Conservation (phyloP, 1,140 invertebrate species). For the Heliothis virescens region DNA sequence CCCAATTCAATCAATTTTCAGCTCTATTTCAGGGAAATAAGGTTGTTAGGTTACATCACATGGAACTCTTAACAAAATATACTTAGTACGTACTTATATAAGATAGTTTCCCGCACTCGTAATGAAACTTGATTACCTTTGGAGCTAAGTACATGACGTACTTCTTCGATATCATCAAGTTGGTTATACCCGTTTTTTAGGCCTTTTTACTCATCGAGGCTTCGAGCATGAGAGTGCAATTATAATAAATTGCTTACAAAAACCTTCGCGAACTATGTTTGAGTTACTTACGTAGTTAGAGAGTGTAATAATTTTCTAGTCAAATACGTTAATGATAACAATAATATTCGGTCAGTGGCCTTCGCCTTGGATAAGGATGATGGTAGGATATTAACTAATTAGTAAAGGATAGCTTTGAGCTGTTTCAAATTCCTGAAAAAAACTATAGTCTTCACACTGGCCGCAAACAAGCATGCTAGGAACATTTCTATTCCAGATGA, state of each 20-base stretch:
- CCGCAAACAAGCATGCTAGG: no score
- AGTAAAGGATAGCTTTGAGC: no score
- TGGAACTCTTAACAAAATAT: constrained; percentile 21
- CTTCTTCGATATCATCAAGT: constrained; percentile 17
- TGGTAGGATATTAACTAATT: no score
- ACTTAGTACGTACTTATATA: constrained; percentile 21
- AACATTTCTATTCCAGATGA: no score
- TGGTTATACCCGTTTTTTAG: constrained; percentile 7
- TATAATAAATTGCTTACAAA: neutral
- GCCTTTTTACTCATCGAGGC: neutral
- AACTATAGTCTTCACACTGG: no score
- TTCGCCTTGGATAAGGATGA: no score
- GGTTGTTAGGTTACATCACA: constrained; percentile 2
- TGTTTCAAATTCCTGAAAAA: no score
- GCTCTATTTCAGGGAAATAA: constrained; percentile 29
- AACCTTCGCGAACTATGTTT: neutral
- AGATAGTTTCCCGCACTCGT: constrained; percentile 23
- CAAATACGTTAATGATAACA: no score
- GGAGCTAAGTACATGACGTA: neutral
- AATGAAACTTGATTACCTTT: constrained; percentile 37
- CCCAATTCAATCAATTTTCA: constrained; percentile 35
- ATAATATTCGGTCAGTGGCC: no score
- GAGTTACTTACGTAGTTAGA: neutral
- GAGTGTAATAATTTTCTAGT: no score
- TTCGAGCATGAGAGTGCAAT: neutral